These are phyloP conservation scores for Lasioglossum vierecki DNA, from an alignment of 2,888 invertebrate genomes.

Conservation along the genomic window DNA sequence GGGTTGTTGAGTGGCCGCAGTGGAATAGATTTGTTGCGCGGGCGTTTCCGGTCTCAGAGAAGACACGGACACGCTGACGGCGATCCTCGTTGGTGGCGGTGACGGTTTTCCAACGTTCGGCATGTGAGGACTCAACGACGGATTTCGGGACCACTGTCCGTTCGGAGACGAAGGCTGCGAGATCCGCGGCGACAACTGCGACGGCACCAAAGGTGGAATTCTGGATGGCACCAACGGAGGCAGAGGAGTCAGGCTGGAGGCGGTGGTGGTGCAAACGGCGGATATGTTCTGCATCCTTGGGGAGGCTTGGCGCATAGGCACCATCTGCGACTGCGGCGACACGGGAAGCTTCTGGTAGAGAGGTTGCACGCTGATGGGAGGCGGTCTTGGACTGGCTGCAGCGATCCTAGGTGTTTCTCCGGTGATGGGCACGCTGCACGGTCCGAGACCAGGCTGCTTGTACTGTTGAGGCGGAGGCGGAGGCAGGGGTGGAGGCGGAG, in stretches of 20 bases:
- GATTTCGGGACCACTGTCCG: constrained; percentile 79
- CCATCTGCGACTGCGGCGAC: constrained; percentile 78
- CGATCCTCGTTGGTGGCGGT: constrained; percentile 75
- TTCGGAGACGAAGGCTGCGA: constrained; percentile 80
- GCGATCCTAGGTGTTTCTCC: constrained; percentile 74
- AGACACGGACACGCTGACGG: constrained; percentile 80
- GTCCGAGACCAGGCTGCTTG: constrained; percentile 71
- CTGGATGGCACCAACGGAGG: constrained; percentile 78
- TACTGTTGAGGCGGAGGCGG: constrained; percentile 56
- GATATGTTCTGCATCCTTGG: constrained; percentile 76
- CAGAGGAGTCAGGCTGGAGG: constrained; percentile 67
- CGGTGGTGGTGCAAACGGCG: constrained; percentile 62
- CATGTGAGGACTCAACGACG: constrained; percentile 72
- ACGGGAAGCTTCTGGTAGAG: constrained; percentile 80
- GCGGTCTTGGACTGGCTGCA: constrained; percentile 71
- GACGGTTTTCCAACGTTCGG: constrained; percentile 72
- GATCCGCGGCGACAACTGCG: constrained; percentile 75
- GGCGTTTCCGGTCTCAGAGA: constrained; percentile 78
- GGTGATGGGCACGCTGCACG: constrained; percentile 74
- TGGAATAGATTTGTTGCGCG: constrained; percentile 80
- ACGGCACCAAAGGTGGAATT: constrained; percentile 74
- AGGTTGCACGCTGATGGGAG: constrained; percentile 71
- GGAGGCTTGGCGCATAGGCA: constrained; percentile 77
- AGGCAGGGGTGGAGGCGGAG: no score
- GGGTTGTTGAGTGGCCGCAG: constrained; percentile 81